Base-by-base conservation (phyloP, 2,113 vertebrate genomes). In the Acrocephalus kingi region DNA sequence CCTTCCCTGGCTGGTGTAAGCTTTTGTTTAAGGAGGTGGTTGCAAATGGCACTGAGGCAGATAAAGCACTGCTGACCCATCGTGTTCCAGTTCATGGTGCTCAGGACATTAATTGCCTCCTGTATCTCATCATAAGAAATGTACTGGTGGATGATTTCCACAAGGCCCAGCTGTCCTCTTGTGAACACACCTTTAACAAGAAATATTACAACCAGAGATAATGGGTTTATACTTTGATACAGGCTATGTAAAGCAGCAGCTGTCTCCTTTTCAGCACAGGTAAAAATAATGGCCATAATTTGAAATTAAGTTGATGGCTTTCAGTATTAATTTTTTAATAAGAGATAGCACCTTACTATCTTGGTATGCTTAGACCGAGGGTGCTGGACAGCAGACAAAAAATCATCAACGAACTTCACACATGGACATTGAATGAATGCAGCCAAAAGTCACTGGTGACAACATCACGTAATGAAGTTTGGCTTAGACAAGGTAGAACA, bases 1-100 rank as follows among this genome's bases (percentile, higher is more conserved):
- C 99, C 98, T 98, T 99, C 99, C 92, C 97, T 98, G 41, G 98
- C 97, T 45, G 98, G 97, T 25, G 98, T 98, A 52, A 99, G 98
- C 56, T 98, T 98, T 91, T 98, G 98, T 96, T 98, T 98, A 49
- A 99, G 98, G 82, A 99, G 99, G 96, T 99, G 98, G 96, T 99
- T 99, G 46, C 98, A 97, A 83, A 99, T 97, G 12, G 98, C 97
- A 78, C 96, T 98, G 95, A 99, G 97, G 91, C 98, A 97, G 74
- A 98, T 61, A 66, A 98, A 99, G 96, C 99, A 99, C 68, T 98
- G 98, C 10, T 89, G 98, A 62, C 98, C 99, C 97, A 98, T 96
- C 1, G 90, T 98, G 97, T 99, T 98, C 99, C 99, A 99, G 97
- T 99, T 98, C 99, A 99, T 98, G 95, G 98, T 98, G 85, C 97